Percentiles rank a stretch among this genome's conserved stretches.
These are phyloP conservation scores for Parthenolecanium corni DNA, from an alignment of 2,888 invertebrate genomes.

Conservation along the genomic window DNA sequence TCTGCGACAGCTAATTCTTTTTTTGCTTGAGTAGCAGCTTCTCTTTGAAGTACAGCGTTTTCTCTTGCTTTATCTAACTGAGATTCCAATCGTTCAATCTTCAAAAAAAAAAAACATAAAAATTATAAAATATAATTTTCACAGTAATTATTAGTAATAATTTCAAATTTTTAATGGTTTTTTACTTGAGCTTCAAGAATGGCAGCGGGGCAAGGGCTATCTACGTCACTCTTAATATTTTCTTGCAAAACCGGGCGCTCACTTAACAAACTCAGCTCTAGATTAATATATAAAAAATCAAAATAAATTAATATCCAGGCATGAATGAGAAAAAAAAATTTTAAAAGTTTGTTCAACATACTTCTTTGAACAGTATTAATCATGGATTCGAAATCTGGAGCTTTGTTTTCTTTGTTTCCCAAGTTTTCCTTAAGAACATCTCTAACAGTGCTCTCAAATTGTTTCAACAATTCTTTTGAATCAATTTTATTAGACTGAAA, in stretches of 20 bases:
- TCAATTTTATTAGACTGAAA: slow-evolving; percentile 1
- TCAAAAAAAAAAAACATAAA: not conserved
- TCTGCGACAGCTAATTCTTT: slow-evolving; percentile 42
- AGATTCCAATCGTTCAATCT: slow-evolving; percentile 17
- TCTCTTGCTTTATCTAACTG: slow-evolving; percentile 17
- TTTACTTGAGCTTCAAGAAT: too few relatives aligned
- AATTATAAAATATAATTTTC: too few relatives aligned
- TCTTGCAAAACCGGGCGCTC: not conserved
- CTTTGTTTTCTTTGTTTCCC: not conserved
- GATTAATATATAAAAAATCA: too few relatives aligned
- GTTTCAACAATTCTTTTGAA: slow-evolving; percentile 7
- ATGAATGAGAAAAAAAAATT: not conserved
- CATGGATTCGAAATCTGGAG: slow-evolving; percentile 5
- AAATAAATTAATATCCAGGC: not conserved
- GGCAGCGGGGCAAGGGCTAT: too few relatives aligned
- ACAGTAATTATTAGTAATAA: too few relatives aligned
- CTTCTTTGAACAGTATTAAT: slow-evolving; percentile 8
- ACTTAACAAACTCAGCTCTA: not conserved
- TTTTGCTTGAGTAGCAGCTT: slow-evolving; percentile 10
- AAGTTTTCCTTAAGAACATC: slow-evolving; percentile 14
- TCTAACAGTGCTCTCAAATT: slow-evolving; percentile 7
- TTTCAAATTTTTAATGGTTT: too few relatives aligned
- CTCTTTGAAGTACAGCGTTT: slow-evolving; percentile 6
- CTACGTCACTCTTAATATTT: too few relatives aligned
- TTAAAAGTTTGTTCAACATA: not conserved